Percentiles rank a stretch among this genome's conserved stretches.
Conservation (phyloP, 1,140 invertebrate species). For the Temnothorax longispinosus region DNA sequence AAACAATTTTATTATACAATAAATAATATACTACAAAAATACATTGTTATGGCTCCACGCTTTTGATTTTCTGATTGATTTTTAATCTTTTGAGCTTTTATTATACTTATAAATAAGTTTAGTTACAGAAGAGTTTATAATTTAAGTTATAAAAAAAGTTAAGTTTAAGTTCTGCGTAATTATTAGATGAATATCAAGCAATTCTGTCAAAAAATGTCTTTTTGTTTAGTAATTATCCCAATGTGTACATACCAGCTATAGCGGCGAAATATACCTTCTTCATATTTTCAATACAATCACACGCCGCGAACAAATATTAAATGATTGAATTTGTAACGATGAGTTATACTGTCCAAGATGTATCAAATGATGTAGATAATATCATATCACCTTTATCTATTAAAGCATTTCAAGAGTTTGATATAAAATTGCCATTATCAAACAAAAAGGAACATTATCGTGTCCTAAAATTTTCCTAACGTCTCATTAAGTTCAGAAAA, state of each 20-base stretch:
- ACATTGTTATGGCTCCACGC: not conserved
- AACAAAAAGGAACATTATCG: not conserved
- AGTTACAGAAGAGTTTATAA: not conserved
- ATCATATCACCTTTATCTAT: not conserved
- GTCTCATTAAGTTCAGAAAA: not conserved
- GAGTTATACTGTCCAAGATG: not conserved
- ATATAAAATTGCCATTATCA: constrained; percentile 33
- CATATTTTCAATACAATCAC: not conserved
- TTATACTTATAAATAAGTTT: not conserved
- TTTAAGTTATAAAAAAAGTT: not conserved
- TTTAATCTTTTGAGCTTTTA: too few species aligned
- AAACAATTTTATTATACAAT: not conserved
- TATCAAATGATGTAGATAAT: not conserved
- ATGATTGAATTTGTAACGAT: not conserved
- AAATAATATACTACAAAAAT: not conserved
- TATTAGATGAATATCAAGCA: not conserved
- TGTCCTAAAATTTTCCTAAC: not conserved
- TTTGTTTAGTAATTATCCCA: not conserved
- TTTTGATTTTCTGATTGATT: too few species aligned
- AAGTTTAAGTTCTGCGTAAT: not conserved
- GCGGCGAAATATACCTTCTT: constrained; percentile 55
- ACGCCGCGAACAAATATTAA: not conserved
- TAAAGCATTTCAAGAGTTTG: not conserved
- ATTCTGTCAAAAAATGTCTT: not conserved
- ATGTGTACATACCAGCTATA: constrained; percentile 28